phyloP scores from a whole-genome alignment of 2,888 invertebrate species.

The Julus scandinavius region DNA sequence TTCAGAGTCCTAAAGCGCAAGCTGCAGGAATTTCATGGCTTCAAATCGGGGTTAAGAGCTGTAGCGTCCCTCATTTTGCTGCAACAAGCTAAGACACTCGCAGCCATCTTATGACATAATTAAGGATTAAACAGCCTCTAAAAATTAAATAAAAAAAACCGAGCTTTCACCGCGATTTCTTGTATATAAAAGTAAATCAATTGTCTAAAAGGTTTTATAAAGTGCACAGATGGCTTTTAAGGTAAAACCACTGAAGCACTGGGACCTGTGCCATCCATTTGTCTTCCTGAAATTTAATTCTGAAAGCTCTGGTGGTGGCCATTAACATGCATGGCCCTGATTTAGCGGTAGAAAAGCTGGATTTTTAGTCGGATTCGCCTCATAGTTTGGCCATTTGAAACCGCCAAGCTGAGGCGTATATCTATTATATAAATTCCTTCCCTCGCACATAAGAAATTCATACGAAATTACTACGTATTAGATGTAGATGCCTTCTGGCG shows the following conservation, averaged over 20 bases:
- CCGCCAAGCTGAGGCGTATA: neutral
- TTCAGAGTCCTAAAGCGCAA: neutral
- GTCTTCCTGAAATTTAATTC: neutral
- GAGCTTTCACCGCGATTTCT: constrained; percentile 30
- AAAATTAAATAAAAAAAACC: constrained; percentile 22
- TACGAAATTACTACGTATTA: constrained; percentile 45
- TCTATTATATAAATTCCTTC: neutral
- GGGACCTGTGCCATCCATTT: neutral
- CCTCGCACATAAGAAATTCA: constrained; percentile 24
- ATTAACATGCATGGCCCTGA: constrained; percentile 26
- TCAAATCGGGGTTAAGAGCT: constrained; percentile 2
- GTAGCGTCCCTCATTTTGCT: neutral
- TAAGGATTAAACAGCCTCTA: constrained; percentile 40
- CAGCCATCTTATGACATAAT: constrained; percentile 5
- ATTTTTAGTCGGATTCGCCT: neutral
- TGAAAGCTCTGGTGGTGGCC: neutral
- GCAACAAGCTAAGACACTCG: neutral
- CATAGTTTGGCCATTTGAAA: neutral
- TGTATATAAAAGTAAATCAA: constrained; percentile 33
- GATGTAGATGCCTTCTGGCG: constrained; percentile 40
- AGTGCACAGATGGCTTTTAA: constrained; percentile 40
- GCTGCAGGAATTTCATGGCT: neutral
- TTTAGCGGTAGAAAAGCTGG: neutral
- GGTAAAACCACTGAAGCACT: constrained; percentile 1
- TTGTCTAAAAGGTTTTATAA: constrained; percentile 40